Base-by-base conservation (phyloP, 2,113 vertebrate genomes). In the Ammodytes dubius region DNA sequence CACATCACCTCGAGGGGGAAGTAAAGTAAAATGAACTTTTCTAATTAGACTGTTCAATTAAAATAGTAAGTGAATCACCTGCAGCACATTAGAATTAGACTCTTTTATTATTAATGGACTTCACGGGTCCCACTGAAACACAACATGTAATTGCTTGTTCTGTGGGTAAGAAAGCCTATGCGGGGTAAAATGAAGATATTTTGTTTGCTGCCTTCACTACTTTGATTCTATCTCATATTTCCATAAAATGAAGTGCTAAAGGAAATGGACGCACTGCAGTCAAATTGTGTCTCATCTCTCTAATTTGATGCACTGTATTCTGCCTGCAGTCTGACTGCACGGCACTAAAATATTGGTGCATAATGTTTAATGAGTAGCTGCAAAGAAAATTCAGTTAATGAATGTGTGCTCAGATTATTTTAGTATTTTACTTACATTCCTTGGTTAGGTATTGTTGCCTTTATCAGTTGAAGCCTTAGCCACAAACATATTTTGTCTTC, bases 1-100 rank as follows among this genome's bases (percentile, higher is more conserved):
- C 52, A 57, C n/a, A 8, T 60, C 70, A 43, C 78, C 85, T 77
- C 27, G 7, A 83, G 89, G 27, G 27, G 85, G 70, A 17, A 54
- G 63, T 76, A 6, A 63, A 37, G 15, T 63, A 70, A 86, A 88
- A 92, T 88, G 87, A 91, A 87, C 71, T 82, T 89, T 84, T 86
- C 66, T 82, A 84, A 93, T 93, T 88, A 90, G 69, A 67, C 45
- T 64, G 72, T 81, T 63, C 52, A 84, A 80, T 82, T 76, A 69
- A 84, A 83, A 79, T 66, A 63, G 56, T 47, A 68, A 46, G 52
- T 58, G 57, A 83, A 84, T 83, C 19, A 81, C 84, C 88, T 82
- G 81, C 85, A 89, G 89, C 80, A 59, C 37, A 70, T 80, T 83
- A 43, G 49, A 77, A 77, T 82, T n/a, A 72, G 58, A 79, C 46